Conservation (phyloP, 2,888 invertebrate genomes). For the Lottia scabra region DNA sequence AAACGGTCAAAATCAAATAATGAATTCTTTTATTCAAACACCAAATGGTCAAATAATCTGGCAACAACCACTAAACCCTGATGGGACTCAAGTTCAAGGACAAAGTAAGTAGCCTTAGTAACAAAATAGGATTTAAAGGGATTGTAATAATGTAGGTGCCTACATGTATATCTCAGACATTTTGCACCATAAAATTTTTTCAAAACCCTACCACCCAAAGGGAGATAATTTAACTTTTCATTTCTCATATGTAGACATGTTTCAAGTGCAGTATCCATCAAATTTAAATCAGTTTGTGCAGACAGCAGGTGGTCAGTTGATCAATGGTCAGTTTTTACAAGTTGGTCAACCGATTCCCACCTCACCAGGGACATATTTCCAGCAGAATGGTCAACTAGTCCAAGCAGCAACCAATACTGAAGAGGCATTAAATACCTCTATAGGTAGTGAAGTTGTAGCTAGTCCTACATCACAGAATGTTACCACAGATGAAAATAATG, state of each 20-base stretch:
- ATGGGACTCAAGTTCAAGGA: neutral
- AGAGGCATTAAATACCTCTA: too few species aligned
- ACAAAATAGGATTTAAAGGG: too few species aligned
- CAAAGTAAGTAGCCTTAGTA: neutral
- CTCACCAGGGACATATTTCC: neutral
- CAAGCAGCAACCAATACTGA: neutral
- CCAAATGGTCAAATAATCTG: conserved; percentile 93
- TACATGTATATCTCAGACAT: too few species aligned
- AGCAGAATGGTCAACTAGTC: neutral
- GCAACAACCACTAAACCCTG: conserved; percentile 74
- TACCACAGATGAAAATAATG: too few species aligned
- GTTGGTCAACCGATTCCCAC: neutral
- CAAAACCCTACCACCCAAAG: too few species aligned
- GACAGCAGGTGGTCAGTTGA: neutral
- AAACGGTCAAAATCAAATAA: conserved; percentile 44
- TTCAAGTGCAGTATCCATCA: conserved; percentile 5
- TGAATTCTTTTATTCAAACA: conserved; percentile 84
- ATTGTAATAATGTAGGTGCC: too few species aligned
- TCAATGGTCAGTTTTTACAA: neutral
- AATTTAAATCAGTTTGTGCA: neutral
- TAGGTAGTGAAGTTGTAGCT: too few species aligned
- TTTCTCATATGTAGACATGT: neutral
- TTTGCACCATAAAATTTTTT: too few species aligned
- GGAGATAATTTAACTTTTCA: too few species aligned
- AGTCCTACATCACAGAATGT: too few species aligned